These are phyloP conservation scores for Suncus etruscus DNA, from an alignment of 2,113 vertebrate species.

Conservation along the genomic window DNA sequence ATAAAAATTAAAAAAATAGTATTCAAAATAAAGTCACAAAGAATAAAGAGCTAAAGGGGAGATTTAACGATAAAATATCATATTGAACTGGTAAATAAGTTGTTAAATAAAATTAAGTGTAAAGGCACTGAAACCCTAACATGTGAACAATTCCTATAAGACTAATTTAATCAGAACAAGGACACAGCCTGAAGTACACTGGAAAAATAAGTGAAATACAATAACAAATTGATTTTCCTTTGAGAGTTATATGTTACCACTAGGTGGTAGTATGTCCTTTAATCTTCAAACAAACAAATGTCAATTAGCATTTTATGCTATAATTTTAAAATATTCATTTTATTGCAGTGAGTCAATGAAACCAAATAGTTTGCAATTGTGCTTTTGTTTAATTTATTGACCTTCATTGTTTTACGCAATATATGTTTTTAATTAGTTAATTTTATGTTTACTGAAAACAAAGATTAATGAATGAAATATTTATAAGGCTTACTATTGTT, in stretches of 20 bases:
- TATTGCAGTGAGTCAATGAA: background rate
- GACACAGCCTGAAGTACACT: background rate
- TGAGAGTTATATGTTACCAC: background rate
- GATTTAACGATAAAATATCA: too few species aligned
- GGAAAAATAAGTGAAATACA: too few species aligned
- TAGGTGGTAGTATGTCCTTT: conserved; percentile 16
- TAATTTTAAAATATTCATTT: background rate
- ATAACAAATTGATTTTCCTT: background rate
- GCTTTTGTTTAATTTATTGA: background rate
- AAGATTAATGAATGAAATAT: background rate
- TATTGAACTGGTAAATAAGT: background rate
- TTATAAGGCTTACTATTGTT: background rate
- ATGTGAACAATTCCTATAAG: background rate
- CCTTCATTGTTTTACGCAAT: background rate
- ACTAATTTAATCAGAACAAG: background rate
- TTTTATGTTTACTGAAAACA: background rate
- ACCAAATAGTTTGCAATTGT: background rate
- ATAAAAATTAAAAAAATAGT: too few species aligned
- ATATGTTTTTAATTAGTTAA: background rate
- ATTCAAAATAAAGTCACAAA: too few species aligned
- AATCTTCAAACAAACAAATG: background rate
- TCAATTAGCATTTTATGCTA: background rate
- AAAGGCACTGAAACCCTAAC: background rate
- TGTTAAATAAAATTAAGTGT: background rate
- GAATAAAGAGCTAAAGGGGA: too few species aligned